Base-by-base conservation (phyloP, 2,797 vertebrate genomes). In the Lindbergichthys nudifrons region DNA sequence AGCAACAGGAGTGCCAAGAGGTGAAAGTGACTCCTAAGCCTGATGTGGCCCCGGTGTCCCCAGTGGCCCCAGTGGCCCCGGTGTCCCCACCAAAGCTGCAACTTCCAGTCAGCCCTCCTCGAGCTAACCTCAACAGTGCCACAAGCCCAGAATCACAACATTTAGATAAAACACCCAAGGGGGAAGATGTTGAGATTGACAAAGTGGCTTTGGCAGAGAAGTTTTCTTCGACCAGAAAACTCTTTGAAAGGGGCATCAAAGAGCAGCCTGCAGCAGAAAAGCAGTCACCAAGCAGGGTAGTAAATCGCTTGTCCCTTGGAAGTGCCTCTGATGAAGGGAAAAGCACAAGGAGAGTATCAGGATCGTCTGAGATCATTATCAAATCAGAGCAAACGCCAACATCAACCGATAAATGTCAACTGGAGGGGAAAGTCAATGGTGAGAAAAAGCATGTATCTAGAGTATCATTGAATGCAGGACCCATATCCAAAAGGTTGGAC, bases 151-250 rank as follows among this genome's bases (percentile, higher is more conserved):
- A 96, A 62, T 67, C 78, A 1, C 89, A 77, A 3, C 86, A 36
- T 83, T 56, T 91, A 3, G 96, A 97, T 64, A 96, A 94, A 92
- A 87, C 93, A 54, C 92, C 93, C 63, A 96, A 95, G 80, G 94
- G 87, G 0, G 96, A 97, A 83, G 97, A 97, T 72, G 93, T 85
- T 19, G 96, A 97, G 83, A 94, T 98, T 75, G 97, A 98, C 88
- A 98, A 98, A 94, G 94, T 92, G 77, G 90, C 96, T 52, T 83
- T 98, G 88, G 97, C 97, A 14, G 96, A 97, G 86, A 98, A 98
- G 77, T 98, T 98, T 93, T 97, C 97, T 0, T 96, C 96, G 79
- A 97, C 97, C 23, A 96, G 97, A 83, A 98, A 97, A 87, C 93
- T 98, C 13, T 98, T 98, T 48, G 97, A 98, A 92, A 95, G 95